phyloP scores from a whole-genome alignment of 2,113 vertebrate genomes.

The Pachycephala philippinensis region DNA sequence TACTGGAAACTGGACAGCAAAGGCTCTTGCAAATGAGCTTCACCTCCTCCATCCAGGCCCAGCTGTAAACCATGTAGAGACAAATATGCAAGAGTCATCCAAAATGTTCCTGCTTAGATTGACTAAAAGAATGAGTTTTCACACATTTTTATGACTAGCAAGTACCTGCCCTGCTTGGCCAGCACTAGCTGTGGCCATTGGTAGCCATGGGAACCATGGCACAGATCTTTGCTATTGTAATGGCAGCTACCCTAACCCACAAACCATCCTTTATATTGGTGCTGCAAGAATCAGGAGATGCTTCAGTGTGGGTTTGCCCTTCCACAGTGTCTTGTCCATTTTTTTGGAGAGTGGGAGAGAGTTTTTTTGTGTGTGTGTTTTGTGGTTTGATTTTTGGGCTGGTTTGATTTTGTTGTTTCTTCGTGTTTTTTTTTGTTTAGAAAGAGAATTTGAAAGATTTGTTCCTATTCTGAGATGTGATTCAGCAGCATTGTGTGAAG shows the following conservation, averaged over 20 bases:
- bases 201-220: neutral
- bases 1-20: neutral
- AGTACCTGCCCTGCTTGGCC: neutral
- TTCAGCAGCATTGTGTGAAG: neutral
- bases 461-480: neutral
- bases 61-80: neutral
- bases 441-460: neutral
- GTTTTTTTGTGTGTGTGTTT: neutral
- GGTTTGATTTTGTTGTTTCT: no score
- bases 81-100: neutral
- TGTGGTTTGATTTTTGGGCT: neutral
- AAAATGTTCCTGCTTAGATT: neutral
- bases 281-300: neutral
- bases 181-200: neutral
- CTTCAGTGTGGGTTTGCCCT: neutral
- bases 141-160: neutral
- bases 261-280: neutral
- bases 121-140: neutral
- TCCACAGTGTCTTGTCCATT: neutral
- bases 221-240: neutral
- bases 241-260: neutral
- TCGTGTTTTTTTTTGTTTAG: neutral
- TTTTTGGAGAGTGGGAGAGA: rapidly evolving
- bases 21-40: neutral
- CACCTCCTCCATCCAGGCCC: neutral